Conservation (phyloP, 2,797 vertebrate genomes). For the Decapterus maruadsi region DNA sequence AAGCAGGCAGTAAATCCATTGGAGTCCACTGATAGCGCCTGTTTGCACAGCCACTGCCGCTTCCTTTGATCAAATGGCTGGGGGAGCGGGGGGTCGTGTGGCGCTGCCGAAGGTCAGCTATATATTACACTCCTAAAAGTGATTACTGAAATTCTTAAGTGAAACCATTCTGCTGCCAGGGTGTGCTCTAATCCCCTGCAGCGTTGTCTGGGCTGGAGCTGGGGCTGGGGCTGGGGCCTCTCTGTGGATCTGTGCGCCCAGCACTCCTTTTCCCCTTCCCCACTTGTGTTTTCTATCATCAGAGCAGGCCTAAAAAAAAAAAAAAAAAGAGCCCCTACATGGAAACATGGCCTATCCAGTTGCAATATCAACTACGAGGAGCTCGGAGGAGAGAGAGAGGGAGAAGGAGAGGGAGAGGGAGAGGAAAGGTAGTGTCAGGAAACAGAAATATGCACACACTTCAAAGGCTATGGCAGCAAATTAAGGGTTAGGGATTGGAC, state of each 20-base stretch:
- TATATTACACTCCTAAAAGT: conserved; percentile 93
- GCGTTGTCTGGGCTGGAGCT: conserved; percentile 84
- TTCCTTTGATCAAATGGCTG: conserved; percentile 89
- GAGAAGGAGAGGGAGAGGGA: conserved; percentile 32
- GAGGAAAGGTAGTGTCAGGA: conserved; percentile 81
- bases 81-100: conserved; percentile 89
- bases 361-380: conserved; percentile 80
- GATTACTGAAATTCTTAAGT: conserved; percentile 92
- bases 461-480: conserved; percentile 86
- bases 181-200: conserved; percentile 89
- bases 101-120: conserved; percentile 90
- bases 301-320: conserved; percentile 75
- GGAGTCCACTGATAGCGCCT: conserved; percentile 89
- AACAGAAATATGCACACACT: conserved; percentile 86
- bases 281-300: conserved; percentile 89
- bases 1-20: conserved; percentile 89
- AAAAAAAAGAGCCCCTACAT: conserved; percentile 81
- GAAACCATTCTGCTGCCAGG: conserved; percentile 90
- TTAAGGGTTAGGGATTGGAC: conserved; percentile 85
- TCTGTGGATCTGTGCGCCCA: conserved; percentile 80
- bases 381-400: conserved; percentile 53
- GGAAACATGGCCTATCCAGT: conserved; percentile 88
- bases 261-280: conserved; percentile 73
- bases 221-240: conserved; percentile 81
- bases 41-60: conserved; percentile 88